Percentiles rank a stretch among this genome's conserved stretches.
Evolutionary conservation across 1,140 invertebrate genomes (phyloP).

Genomic region (Uloborus diversus): DNA sequence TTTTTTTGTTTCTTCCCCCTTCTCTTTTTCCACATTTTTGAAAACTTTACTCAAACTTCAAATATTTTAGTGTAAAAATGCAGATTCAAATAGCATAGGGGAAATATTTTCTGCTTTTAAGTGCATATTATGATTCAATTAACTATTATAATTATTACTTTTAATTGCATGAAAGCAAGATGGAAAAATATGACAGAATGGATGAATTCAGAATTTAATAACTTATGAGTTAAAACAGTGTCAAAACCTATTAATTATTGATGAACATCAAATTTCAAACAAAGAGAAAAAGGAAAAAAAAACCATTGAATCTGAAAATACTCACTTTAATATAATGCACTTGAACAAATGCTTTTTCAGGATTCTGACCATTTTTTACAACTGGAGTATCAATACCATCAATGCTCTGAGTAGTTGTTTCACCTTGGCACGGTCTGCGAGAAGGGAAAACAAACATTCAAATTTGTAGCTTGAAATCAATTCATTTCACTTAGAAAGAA

Average conservation of each 20-base stretch:
- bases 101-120: too few relatives aligned
- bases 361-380: constrained; percentile 68
- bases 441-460: background rate
- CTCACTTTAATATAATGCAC: constrained; percentile 66
- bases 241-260: background rate
- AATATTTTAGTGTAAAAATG: too few relatives aligned
- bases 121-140: background rate
- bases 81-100: too few relatives aligned
- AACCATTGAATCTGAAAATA: background rate
- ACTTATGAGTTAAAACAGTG: background rate
- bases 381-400: constrained; percentile 44
- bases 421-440: constrained; percentile 30
- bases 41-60: too few relatives aligned
- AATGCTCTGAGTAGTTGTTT: constrained; percentile 33
- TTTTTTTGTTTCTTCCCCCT: too few relatives aligned
- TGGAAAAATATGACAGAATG: background rate
- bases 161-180: background rate
- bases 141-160: background rate
- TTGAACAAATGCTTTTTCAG: constrained; percentile 67
- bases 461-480: background rate
- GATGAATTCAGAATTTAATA: background rate
- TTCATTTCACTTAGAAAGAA: background rate
- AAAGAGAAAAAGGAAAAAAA: background rate
- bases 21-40: too few relatives aligned
- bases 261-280: background rate